Conservation (phyloP, 2,888 invertebrate genomes). For the Napeogenes sylphis region DNA sequence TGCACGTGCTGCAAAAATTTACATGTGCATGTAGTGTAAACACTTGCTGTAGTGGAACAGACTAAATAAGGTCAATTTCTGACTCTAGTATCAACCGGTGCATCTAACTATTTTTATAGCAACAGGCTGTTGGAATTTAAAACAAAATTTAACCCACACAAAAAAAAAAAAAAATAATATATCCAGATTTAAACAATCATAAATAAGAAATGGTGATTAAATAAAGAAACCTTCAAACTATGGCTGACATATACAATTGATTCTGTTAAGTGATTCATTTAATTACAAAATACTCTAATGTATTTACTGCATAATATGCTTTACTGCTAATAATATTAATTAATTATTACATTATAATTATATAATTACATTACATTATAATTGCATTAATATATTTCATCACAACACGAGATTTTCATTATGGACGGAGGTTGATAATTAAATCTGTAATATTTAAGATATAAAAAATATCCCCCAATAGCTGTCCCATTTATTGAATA, state of each 20-base stretch:
- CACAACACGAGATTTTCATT: neutral
- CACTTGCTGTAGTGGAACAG: no score
- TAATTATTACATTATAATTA: neutral
- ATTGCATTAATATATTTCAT: constrained; percentile 3
- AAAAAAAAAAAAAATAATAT: neutral
- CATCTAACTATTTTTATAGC: no score
- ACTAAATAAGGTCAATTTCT: no score
- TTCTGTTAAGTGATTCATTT: neutral
- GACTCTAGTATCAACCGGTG: no score
- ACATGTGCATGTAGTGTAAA: no score
- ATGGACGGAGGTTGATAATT: neutral
- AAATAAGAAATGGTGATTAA: neutral
- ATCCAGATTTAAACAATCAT: neutral
- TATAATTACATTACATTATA: no score
- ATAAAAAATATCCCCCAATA: no score
- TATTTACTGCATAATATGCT: no score
- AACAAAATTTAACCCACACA: no score
- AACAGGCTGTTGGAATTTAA: no score
- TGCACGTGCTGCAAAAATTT: no score
- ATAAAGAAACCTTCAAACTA: constrained; percentile 1
- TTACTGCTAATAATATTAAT: neutral
- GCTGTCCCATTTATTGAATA: no score
- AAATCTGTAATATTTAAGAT: neutral
- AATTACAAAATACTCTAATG: neutral
- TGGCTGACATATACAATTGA: neutral